Base-by-base conservation (phyloP, 2,113 vertebrate species). In the Pachypanchax playfairii region DNA sequence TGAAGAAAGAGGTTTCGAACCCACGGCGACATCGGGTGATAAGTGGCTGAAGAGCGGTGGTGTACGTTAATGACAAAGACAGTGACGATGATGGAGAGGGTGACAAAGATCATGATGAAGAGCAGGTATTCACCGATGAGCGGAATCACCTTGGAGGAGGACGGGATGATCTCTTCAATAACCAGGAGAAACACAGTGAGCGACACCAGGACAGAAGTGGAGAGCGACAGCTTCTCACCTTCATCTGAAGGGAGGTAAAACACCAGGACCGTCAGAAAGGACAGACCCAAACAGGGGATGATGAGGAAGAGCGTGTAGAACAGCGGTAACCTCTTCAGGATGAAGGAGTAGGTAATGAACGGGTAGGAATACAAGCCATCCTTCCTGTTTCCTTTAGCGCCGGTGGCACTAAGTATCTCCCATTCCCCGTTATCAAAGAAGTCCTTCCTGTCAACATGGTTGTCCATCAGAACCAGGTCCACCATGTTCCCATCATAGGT, bases 31-130 rank as follows among this genome's bases (percentile, higher is more conserved):
- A 98, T 98, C 8, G 96, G 96, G 29, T 97, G 95, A 82, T 98
- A 98, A 1, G 95, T 96, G 15, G 96, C 91, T 0, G 96, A 97
- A 63, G 97, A 97, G 36, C 96, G 94, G 54, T 99, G 96, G 87
- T 99, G 96, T 17, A 99, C 94, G 0, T 99, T 99, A 83, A 99
- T 98, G 62, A 98, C 96, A 31, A 99, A 98, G 36, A 99, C 93
- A 0, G 97, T 99, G 63, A 98, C 94, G 0, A 99, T 96, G 80
- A 99, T 97, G 0, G 97, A 98, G 22, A 98, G 92, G 0, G 96
- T 99, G 25, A 98, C 97, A 26, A 98, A 99, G 83, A 98, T 95
- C 96, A 98, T 99, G 75, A 98, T 98, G 86, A 99, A 97, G 44
- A 99, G 82, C 28, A 99, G 87, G 77, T 99, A 99, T 66, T 99